Percentiles rank a stretch among this genome's conserved stretches.
Conservation (phyloP, 2,888 invertebrate genomes). For the Leptothorax acervorum region DNA sequence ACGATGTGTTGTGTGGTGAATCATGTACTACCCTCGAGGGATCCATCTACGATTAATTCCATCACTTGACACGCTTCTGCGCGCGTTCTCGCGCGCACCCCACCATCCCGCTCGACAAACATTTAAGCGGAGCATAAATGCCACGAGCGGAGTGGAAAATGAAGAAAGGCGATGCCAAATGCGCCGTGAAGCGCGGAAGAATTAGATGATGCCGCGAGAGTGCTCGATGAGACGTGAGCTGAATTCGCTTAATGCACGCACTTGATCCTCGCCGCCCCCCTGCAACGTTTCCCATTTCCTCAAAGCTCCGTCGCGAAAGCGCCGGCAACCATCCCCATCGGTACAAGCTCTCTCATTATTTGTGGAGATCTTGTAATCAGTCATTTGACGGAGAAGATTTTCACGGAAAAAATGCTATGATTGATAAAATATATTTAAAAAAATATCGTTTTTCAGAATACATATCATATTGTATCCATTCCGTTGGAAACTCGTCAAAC, state of each 20-base stretch:
- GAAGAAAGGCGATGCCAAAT: slow-evolving; percentile 68
- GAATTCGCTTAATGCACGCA: slow-evolving; percentile 48
- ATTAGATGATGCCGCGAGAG: slow-evolving; percentile 47
- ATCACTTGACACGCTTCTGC: slow-evolving; percentile 77
- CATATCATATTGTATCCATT: not conserved
- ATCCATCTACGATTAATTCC: slow-evolving; percentile 78
- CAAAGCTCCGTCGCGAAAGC: not conserved
- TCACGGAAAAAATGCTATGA: not conserved
- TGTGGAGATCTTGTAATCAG: no score
- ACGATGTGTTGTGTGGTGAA: slow-evolving; percentile 75
- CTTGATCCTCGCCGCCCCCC: slow-evolving; percentile 10
- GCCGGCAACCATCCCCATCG: not conserved
- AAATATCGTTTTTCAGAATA: not conserved
- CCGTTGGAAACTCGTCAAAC: not conserved
- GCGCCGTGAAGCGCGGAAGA: slow-evolving; percentile 67
- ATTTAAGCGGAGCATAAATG: slow-evolving; percentile 72
- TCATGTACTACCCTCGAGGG: slow-evolving; percentile 77
- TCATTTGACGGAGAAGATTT: not conserved
- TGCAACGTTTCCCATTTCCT: slow-evolving; percentile 19
- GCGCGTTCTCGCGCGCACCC: slow-evolving; percentile 59
- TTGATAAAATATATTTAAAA: slow-evolving; percentile 5
- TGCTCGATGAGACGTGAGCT: slow-evolving; percentile 60
- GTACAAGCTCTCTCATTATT: not conserved
- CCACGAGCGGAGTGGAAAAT: slow-evolving; percentile 66
- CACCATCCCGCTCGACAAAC: slow-evolving; percentile 59